Base-by-base conservation (phyloP, 2,888 invertebrate species). In the Octodonta nipae region DNA sequence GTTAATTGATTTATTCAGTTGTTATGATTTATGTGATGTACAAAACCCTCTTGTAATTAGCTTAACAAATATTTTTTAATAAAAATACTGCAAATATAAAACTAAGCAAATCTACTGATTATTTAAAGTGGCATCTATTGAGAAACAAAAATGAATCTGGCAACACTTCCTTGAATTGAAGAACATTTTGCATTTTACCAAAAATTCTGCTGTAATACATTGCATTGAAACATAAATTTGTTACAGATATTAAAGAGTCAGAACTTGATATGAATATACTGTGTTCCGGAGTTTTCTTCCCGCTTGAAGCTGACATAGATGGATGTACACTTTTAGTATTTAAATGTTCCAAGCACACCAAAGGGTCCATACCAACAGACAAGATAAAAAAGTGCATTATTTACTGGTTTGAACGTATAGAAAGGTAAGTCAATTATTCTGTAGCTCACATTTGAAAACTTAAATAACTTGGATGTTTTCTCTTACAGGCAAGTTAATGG, bases 321-420 rank as follows among this genome's bases (percentile, higher is more conserved):
- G 88, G 85, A 0, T 75, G 76, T 51, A 63, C 71, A 4, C 53
- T 89, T 28, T 64, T 93, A 26, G 72, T 91, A 45, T 76, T 92
- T 43, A 83, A 78, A 55, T 79, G 81, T 4, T 84, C 81, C 54
- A 68, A 78, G 50, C 85, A 91, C 53, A 66, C 71, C 3, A 89
- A 87, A 65, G n/a, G n/a, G n/a, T n/a, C n/a, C n/a, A n/a, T n/a
- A n/a, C n/a, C n/a, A n/a, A n/a, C n/a, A n/a, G n/a, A n/a, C n/a
- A n/a, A n/a, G 17, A 56, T 88, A 5, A 83, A 86, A 55, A 73
- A 74, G 54, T 74, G 81, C 43, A 73, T 92, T 34, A 75, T 89
- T 1, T 91, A 87, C 58, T 87, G 84, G 81, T 73, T 88, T 47
- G 87, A 88, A 52, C 63, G 83, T 45, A 60, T 81, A 7, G 81